Evolutionary conservation across 2,113 vertebrate species (phyloP).

Genomic region (Datnioides undecimradiatus): DNA sequence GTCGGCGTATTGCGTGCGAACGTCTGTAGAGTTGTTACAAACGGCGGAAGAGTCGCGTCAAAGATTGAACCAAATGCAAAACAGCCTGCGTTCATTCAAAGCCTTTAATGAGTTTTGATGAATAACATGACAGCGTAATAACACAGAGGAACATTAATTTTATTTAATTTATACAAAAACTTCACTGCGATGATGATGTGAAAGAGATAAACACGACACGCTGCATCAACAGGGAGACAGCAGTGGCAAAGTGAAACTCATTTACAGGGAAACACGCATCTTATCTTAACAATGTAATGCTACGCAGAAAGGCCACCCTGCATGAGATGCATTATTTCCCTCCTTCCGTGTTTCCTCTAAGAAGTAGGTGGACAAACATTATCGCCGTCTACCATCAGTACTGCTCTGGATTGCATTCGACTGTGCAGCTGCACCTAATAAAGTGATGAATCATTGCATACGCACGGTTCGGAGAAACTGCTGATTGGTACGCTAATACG

Average conservation of each 20-base stretch:
- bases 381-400: not conserved
- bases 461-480: constrained; percentile 10
- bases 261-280: not conserved
- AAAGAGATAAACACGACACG: not conserved
- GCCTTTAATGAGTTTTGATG: too few relatives aligned
- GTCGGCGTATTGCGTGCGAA: too few relatives aligned
- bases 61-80: too few relatives aligned
- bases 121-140: not conserved
- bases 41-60: too few relatives aligned
- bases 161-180: too few relatives aligned
- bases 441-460: constrained; percentile 42
- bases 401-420: constrained; percentile 32
- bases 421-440: constrained; percentile 45
- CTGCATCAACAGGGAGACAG: not conserved
- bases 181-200: too few relatives aligned
- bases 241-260: not conserved
- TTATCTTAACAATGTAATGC: not conserved
- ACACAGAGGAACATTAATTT: not conserved
- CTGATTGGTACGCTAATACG: constrained; percentile 35
- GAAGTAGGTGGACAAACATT: not conserved
- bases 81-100: too few relatives aligned
- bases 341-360: not conserved
- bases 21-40: too few relatives aligned
- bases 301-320: not conserved
- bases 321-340: not conserved